phyloP scores from a whole-genome alignment of 2,113 vertebrate genomes.

The Cryptoleucopteryx plumbea region DNA sequence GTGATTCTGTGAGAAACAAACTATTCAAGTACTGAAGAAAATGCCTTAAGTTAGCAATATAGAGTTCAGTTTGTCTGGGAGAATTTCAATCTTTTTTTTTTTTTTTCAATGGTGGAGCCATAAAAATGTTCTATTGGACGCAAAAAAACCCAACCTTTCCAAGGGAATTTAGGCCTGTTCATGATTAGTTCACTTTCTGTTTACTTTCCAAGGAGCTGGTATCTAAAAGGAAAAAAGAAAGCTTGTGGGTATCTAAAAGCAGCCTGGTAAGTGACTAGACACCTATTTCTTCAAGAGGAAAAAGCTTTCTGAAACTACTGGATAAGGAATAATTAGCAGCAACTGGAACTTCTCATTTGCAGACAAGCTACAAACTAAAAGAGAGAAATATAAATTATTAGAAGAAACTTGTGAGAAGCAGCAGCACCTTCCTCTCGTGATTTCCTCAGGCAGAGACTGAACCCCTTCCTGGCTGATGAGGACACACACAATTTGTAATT shows the following conservation, averaged over 20 bases:
- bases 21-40: background rate
- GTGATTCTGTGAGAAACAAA: background rate
- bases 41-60: background rate
- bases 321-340: background rate
- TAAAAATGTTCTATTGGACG: background rate
- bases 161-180: background rate
- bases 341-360: background rate
- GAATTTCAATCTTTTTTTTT: background rate
- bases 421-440: background rate
- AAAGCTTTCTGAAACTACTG: background rate
- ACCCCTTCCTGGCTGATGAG: background rate
- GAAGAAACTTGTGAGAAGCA: background rate
- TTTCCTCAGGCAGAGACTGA: background rate
- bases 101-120: background rate
- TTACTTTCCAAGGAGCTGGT: background rate
- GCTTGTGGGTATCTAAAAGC: background rate
- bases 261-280: background rate
- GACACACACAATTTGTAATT: background rate
- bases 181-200: background rate
- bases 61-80: background rate
- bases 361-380: background rate
- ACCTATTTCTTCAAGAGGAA: background rate
- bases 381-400: background rate
- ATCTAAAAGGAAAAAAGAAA: background rate
- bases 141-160: fast-evolving